Conservation (phyloP, 2,113 vertebrate genomes). For the Triplophysa dalaica region DNA sequence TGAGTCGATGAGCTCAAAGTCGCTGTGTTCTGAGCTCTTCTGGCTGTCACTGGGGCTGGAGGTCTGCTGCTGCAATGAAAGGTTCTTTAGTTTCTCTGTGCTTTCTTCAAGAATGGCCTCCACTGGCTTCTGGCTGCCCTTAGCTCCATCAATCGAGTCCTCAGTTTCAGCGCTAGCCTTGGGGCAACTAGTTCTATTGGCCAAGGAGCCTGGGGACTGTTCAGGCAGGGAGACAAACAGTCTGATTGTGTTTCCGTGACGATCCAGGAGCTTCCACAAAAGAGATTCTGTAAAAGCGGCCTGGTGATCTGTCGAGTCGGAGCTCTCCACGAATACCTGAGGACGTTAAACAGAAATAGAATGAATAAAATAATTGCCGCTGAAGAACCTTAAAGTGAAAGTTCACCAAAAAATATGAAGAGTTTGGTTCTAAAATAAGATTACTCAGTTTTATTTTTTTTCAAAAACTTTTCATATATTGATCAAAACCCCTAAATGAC, state of each 20-base stretch:
- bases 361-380: background rate
- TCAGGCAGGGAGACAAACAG: constrained; percentile 90
- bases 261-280: constrained; percentile 94
- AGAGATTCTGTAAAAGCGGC: constrained; percentile 87
- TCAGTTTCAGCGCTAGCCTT: constrained; percentile 80
- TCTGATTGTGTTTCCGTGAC: constrained; percentile 95
- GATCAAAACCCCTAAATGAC: too few relatives aligned
- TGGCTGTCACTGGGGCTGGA: constrained; percentile 92
- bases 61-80: constrained; percentile 80
- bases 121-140: constrained; percentile 86
- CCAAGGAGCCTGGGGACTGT: constrained; percentile 84
- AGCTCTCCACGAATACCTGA: constrained; percentile 97
- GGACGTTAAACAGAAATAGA: background rate
- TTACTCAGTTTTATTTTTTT: too few relatives aligned
- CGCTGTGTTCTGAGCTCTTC: constrained; percentile 93
- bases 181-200: constrained; percentile 80
- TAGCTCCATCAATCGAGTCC: constrained; percentile 78
- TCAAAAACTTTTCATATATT: too few relatives aligned
- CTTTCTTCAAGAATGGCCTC: constrained; percentile 96
- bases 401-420: too few relatives aligned
- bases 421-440: too few relatives aligned
- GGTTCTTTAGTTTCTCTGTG: constrained; percentile 94
- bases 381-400: too few relatives aligned
- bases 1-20: constrained; percentile 94
- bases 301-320: constrained; percentile 85